Conservation (phyloP, 2,113 vertebrate species). For the Macaca nemestrina region DNA sequence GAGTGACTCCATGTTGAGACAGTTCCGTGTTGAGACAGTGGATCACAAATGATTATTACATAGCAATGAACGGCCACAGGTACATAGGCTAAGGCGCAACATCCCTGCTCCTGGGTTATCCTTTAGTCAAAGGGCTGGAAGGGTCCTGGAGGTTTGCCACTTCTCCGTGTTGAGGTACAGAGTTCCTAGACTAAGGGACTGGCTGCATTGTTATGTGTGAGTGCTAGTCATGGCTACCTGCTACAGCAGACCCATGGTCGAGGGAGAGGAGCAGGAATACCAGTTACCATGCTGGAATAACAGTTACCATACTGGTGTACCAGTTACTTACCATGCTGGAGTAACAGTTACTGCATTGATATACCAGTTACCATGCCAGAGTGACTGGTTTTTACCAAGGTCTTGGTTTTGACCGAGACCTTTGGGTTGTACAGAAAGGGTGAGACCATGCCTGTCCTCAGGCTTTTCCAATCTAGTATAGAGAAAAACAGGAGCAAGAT, state of each 20-base stretch:
- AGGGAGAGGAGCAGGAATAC: not conserved
- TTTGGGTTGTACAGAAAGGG: too few species aligned
- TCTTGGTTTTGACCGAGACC: not conserved
- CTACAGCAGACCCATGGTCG: fast-evolving
- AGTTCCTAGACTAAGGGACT: not conserved
- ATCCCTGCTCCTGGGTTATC: not conserved
- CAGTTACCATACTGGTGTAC: not conserved
- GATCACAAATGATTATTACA: not conserved
- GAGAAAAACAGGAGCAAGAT: not conserved
- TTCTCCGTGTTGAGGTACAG: not conserved
- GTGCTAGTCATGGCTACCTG: not conserved
- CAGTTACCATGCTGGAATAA: too few species aligned
- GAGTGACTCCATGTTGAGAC: not conserved
- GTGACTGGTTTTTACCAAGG: not conserved
- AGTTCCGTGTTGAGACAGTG: too few species aligned
- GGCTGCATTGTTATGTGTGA: not conserved
- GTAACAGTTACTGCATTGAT: not conserved
- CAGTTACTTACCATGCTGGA: too few species aligned
- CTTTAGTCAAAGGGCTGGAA: not conserved
- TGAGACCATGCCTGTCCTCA: not conserved
- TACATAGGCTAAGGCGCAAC: not conserved
- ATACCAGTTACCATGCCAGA: not conserved
- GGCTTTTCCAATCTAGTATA: not conserved
- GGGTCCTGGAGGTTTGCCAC: not conserved
- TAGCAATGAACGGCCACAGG: not conserved